Evolutionary conservation across 2,797 vertebrate genomes (phyloP).

Genomic region (Chromis chromis): DNA sequence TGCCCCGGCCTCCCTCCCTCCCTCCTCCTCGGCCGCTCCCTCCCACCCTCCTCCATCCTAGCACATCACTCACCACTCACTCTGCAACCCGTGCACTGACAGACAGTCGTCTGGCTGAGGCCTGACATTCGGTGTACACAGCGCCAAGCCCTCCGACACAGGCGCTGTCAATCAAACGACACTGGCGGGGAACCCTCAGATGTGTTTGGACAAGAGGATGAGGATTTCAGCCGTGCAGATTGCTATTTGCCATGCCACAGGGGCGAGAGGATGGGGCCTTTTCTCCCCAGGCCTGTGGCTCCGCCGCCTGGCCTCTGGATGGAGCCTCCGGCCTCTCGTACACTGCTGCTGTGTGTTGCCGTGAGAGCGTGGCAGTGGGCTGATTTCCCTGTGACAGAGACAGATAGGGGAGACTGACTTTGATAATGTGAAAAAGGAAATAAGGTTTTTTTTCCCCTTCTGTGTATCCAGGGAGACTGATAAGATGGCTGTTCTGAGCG

Average conservation of each 20-base stretch:
- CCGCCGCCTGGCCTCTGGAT: slow-evolving; percentile 62
- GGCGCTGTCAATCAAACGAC: slow-evolving; percentile 78
- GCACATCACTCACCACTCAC: slow-evolving; percentile 64
- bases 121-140: slow-evolving; percentile 79
- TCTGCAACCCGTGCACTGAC: slow-evolving; percentile 70
- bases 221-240: slow-evolving; percentile 67
- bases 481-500: slow-evolving; percentile 55
- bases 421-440: slow-evolving; percentile 69
- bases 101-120: slow-evolving; percentile 76
- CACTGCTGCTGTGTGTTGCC: slow-evolving; percentile 10
- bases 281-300: slow-evolving; percentile 51
- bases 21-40: neutral
- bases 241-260: slow-evolving; percentile 67
- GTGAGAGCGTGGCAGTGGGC: slow-evolving; percentile 38
- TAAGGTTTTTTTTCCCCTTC: slow-evolving; percentile 26
- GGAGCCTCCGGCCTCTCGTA: slow-evolving; percentile 59
- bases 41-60: slow-evolving; percentile 49
- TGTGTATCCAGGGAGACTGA: slow-evolving; percentile 53
- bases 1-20: slow-evolving; percentile 20
- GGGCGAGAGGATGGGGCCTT: slow-evolving; percentile 16
- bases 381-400: slow-evolving; percentile 62
- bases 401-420: slow-evolving; percentile 60
- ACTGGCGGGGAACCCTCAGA: slow-evolving; percentile 66
- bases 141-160: slow-evolving; percentile 68
- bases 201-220: slow-evolving; percentile 80